Conservation (phyloP, 2,113 vertebrate genomes). For the Salminus brasiliensis region DNA sequence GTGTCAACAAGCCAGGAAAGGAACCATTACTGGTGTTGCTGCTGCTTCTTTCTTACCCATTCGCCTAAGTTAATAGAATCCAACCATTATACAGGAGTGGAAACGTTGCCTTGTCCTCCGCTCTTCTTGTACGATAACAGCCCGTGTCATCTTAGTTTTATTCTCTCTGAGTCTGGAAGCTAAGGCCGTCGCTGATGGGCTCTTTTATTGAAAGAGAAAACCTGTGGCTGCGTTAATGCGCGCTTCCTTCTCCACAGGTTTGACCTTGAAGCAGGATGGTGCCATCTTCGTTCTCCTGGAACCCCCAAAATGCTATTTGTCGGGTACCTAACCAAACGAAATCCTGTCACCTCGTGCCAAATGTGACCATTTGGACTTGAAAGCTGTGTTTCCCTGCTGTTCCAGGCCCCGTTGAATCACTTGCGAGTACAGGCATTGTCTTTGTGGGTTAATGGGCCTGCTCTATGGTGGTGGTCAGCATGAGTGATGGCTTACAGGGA, state of each 20-base stretch:
- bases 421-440: conserved; percentile 70
- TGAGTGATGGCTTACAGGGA: conserved; percentile 73
- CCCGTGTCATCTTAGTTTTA: conserved; percentile 29
- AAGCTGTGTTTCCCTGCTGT: conserved; percentile 52
- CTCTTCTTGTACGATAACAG: conserved; percentile 47
- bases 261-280: conserved; percentile 43
- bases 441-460: conserved; percentile 76
- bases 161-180: conserved; percentile 22
- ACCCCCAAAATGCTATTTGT: neutral
- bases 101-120: conserved; percentile 60
- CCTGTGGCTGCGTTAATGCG: conserved; percentile 18
- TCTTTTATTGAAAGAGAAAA: conserved; percentile 41
- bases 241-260: conserved; percentile 37
- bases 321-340: conserved; percentile 47
- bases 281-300: neutral
- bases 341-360: conserved; percentile 44
- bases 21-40: conserved; percentile 71
- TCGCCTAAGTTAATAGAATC: conserved; percentile 72
- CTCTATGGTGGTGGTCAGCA: conserved; percentile 59
- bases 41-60: conserved; percentile 68
- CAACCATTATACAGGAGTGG: conserved; percentile 70
- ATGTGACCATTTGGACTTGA: conserved; percentile 60
- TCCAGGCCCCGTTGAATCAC: conserved; percentile 70
- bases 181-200: conserved; percentile 40
- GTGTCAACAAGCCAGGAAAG: conserved; percentile 71